Percentiles rank a stretch among this genome's conserved stretches.
phyloP scores from a whole-genome alignment of 2,113 vertebrate species.

The Nerophis lumbriciformis region DNA sequence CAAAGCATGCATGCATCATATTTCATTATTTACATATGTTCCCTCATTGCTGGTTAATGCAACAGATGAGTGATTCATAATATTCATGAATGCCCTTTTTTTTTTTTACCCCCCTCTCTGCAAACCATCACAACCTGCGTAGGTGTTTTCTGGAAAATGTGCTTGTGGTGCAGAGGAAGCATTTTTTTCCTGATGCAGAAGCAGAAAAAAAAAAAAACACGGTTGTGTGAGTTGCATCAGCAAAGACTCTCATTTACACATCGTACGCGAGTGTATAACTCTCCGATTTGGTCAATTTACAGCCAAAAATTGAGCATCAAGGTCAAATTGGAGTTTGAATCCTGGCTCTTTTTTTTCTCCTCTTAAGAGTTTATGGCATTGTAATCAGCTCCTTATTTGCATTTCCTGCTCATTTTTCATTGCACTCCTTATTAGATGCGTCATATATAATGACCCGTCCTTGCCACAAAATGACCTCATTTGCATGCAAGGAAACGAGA shows the following conservation, averaged over 20 bases:
- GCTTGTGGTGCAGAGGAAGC: conserved; percentile 60
- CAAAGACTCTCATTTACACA: background rate
- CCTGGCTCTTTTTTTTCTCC: background rate
- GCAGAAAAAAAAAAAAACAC: conserved; percentile 28
- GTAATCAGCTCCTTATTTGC: conserved; percentile 31
- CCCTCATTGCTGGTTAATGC: conserved; percentile 6
- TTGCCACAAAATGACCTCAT: conserved; percentile 25
- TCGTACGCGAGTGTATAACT: background rate
- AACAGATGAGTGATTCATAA: conserved; percentile 25
- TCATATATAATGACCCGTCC: conserved; percentile 26
- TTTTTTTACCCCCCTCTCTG: background rate
- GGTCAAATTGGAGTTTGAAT: conserved; percentile 17
- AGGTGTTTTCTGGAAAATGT: conserved; percentile 56
- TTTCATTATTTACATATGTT: conserved; percentile 2
- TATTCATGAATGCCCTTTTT: conserved; percentile 28
- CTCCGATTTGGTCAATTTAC: background rate
- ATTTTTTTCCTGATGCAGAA: conserved; percentile 43
- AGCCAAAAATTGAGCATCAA: conserved; percentile 5
- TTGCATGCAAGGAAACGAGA: conserved; percentile 9
- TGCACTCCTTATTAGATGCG: conserved; percentile 14
- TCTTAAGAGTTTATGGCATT: conserved; percentile 6
- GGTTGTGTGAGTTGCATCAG: conserved; percentile 27
- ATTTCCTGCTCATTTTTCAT: conserved; percentile 25
- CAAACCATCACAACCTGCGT: conserved; percentile 43
- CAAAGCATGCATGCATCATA: background rate